Evolutionary conservation across 2,888 invertebrate genomes (phyloP), one percentile per base, ranked within the genome.

Genomic region (Onchidella celtica): DNA sequence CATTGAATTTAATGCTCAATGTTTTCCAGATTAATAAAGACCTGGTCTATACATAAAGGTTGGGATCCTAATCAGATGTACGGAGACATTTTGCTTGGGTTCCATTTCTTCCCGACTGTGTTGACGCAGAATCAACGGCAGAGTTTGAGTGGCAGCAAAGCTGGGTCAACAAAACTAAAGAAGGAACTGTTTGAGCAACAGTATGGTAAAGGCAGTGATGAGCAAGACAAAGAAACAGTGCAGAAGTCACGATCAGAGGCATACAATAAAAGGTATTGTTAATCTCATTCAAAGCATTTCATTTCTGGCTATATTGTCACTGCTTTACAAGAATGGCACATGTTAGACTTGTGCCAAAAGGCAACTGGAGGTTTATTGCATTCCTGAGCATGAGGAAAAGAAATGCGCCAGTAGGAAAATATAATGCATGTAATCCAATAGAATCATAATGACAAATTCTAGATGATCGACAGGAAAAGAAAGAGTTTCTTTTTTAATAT

Each of bases 31-130:
- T 74, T 81, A 32, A 29, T 75, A 34, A 82, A 82, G 40, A 36
- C 38, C 6, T 79, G 76, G 82, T 77, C 80, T 29, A 76, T 79
- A 0, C 84, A 82, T 34, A 84, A 82, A 72, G 98, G 98, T 1
- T 98, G 98, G 93, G 97, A 98, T 93, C 96, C 97, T 2, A 96
- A 96, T 76, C 95, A 98, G 55, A 98, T 98, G 92, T 97, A 97
- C 92, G 99, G 99, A 3, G 98, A 98, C 91, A 96, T 98, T 72
- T 95, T 97, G 0, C 94, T 98, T 17, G 96, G 96, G 82, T 98
- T 98, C 93, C 95, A 95, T 79, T 94, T 93, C 87, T 85, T 89
- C 65, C 88, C 92, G 24, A 80, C 84, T 29, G 84, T 87, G 34
- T 79, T 88, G 36, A 72, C 81, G 6, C 77, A 84, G 9, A 66